Evolutionary conservation across 2,797 vertebrate genomes (phyloP).

Genomic region (Phoebastria nigripes): DNA sequence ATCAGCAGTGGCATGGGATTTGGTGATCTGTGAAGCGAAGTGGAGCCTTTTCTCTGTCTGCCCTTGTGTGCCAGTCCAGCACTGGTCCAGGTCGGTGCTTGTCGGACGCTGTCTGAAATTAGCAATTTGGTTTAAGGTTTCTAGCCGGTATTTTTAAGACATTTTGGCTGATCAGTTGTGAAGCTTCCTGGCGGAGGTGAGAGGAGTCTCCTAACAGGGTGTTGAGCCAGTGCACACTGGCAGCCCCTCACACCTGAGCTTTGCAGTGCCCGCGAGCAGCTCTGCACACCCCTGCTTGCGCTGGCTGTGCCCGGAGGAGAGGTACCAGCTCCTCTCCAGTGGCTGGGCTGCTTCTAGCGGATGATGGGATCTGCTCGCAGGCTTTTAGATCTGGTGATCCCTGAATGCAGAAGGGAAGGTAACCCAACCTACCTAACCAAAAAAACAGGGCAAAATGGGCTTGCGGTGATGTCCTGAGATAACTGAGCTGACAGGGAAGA

Average conservation of each 20-base stretch:
- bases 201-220: background rate
- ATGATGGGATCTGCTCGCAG: background rate
- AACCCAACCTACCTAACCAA: background rate
- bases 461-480: background rate
- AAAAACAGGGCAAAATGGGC: background rate
- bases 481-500: background rate
- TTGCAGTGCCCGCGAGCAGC: fast-evolving
- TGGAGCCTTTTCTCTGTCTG: background rate
- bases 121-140: background rate
- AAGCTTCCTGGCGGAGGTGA: background rate
- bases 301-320: fast-evolving
- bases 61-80: no score
- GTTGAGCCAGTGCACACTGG: background rate
- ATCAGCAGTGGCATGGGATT: background rate
- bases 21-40: background rate
- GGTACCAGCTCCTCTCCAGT: background rate
- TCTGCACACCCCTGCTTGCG: background rate
- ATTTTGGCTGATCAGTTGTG: background rate
- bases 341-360: background rate
- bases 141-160: background rate
- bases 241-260: fast-evolving
- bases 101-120: background rate
- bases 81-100: background rate
- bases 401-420: background rate
- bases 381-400: background rate